These are phyloP conservation scores for Eubucco bourcierii DNA, from an alignment of 2,113 vertebrate genomes.

Conservation along the genomic window DNA sequence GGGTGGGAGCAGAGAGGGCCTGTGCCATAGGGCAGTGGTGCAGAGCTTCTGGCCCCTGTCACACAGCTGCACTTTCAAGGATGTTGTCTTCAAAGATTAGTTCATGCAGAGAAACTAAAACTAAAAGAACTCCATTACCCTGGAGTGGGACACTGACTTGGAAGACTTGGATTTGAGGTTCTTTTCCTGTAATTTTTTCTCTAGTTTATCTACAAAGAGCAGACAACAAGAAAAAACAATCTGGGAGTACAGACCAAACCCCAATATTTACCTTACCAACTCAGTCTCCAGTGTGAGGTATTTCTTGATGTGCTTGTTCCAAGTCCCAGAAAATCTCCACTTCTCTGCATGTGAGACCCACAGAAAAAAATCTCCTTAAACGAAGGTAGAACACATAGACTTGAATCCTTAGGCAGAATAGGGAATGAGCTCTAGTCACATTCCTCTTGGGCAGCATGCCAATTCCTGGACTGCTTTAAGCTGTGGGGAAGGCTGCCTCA, in stretches of 20 bases:
- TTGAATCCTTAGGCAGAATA: not conserved
- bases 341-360: not conserved
- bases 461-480: not conserved
- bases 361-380: not conserved
- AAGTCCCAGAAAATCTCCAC: not conserved
- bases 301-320: not conserved
- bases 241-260: not conserved
- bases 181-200: not conserved
- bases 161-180: not conserved
- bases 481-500: not conserved
- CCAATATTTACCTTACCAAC: not conserved
- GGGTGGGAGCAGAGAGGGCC: accelerated
- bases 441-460: not conserved
- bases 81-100: not conserved
- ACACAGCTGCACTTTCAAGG: not conserved
- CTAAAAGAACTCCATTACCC: not conserved
- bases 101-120: not conserved
- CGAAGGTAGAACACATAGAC: not conserved
- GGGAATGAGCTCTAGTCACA: not conserved
- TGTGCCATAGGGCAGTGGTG: too few species aligned
- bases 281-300: not conserved
- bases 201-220: not conserved
- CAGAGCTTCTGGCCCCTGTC: not conserved
- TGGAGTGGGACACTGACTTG: not conserved
- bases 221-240: not conserved